Percentiles rank a stretch among this genome's conserved stretches.
Evolutionary conservation across 1,140 invertebrate species (phyloP).

Genomic region (Diorhabda sublineata): DNA sequence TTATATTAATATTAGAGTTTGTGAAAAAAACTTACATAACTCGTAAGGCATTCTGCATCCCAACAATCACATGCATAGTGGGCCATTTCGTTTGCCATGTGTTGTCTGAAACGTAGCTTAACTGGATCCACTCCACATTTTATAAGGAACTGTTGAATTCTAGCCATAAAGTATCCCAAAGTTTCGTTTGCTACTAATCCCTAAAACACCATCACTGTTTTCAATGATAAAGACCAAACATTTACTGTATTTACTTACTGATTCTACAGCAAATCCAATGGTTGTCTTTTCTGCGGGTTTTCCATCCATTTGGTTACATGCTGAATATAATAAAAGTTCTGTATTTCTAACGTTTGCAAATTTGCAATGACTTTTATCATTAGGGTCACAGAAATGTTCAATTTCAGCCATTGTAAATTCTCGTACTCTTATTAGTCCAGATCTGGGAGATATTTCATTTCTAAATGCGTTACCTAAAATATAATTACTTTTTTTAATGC

Average conservation of each 20-base stretch:
- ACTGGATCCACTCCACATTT: constrained; percentile 84
- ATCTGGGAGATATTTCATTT: constrained; percentile 98
- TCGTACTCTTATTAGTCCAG: constrained; percentile 90
- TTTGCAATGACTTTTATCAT: constrained; percentile 85
- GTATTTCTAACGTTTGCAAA: constrained; percentile 76
- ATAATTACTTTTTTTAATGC: neutral
- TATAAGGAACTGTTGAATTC: constrained; percentile 87
- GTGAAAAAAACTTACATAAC: constrained; percentile 61
- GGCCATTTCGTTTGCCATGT: constrained; percentile 99
- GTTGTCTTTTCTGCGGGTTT: constrained; percentile 66
- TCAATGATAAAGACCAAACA: no score
- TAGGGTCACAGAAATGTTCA: constrained; percentile 97
- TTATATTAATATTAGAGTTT: no score
- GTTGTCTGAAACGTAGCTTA: constrained; percentile 92
- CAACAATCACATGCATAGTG: constrained; percentile 99
- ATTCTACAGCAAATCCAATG: constrained; percentile 74
- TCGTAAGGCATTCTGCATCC: constrained; percentile 95
- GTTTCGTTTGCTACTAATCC: constrained; percentile 94
- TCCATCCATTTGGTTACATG: constrained; percentile 94
- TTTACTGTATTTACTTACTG: constrained; percentile 18
- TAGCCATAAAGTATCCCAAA: constrained; percentile 95
- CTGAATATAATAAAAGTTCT: constrained; percentile 82
- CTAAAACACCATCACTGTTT: constrained; percentile 47
- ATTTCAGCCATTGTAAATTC: constrained; percentile 99
- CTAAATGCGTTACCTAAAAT: constrained; percentile 84